Conservation (phyloP, 2,797 vertebrate species). For the Lagodon rhomboides region DNA sequence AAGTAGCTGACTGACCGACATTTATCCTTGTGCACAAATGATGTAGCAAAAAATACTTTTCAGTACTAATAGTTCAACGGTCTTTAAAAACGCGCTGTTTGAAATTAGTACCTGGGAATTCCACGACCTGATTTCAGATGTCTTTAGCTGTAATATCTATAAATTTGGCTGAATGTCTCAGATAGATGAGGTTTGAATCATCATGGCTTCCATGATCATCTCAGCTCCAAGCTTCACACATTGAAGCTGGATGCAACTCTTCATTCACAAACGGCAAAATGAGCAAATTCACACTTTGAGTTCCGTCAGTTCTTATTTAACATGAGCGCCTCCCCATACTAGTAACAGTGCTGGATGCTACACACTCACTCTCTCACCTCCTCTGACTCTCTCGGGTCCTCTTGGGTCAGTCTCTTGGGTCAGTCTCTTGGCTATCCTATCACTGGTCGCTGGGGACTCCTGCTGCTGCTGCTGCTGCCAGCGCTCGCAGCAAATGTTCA, state of each 20-base stretch:
- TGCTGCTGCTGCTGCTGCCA: conserved; percentile 48
- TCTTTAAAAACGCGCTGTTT: neutral
- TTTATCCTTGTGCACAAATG: too few relatives aligned
- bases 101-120: neutral
- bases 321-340: conserved; percentile 1
- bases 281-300: conserved; percentile 14
- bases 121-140: neutral
- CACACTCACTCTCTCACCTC: conserved; percentile 44
- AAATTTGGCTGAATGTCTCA: too few relatives aligned
- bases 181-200: neutral
- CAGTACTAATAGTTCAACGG: too few relatives aligned
- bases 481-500: conserved; percentile 51
- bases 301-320: conserved; percentile 21
- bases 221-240: neutral
- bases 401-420: conserved; percentile 50
- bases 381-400: conserved; percentile 48
- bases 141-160: neutral
- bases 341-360: conserved; percentile 19
- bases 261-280: neutral
- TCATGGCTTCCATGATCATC: neutral
- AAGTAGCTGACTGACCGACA: neutral
- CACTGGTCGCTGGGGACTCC: conserved; percentile 57
- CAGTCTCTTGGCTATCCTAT: conserved; percentile 49
- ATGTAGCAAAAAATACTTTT: too few relatives aligned
- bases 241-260: neutral